These are phyloP conservation scores for Hyphantria cunea DNA, from an alignment of 1,140 invertebrate genomes.

Conservation along the genomic window DNA sequence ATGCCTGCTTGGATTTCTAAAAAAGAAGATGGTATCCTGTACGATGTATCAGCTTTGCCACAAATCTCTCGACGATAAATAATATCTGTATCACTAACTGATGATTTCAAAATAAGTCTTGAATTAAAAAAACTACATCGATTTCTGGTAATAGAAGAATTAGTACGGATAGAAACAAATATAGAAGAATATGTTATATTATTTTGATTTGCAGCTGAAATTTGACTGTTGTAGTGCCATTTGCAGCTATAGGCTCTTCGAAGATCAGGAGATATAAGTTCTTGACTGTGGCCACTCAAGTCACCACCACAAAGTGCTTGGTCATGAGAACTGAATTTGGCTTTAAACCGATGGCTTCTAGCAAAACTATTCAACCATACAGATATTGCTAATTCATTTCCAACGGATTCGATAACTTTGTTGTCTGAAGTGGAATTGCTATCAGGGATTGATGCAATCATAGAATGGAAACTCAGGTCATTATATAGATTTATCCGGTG, in stretches of 20 bases:
- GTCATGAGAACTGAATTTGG: constrained; percentile 82
- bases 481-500: constrained; percentile 67
- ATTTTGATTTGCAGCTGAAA: constrained; percentile 11
- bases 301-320: constrained; percentile 72
- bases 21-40: constrained; percentile 53
- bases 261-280: constrained; percentile 52
- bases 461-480: constrained; percentile 62
- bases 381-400: constrained; percentile 85
- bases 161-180: constrained; percentile 42
- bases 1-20: constrained; percentile 54
- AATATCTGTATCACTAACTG: not conserved
- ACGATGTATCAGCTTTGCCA: constrained; percentile 48
- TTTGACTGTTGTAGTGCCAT: constrained; percentile 52
- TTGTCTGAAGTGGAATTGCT: constrained; percentile 40
- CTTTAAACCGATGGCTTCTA: constrained; percentile 85
- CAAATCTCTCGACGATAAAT: constrained; percentile 53
- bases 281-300: constrained; percentile 46
- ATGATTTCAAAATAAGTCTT: constrained; percentile 45
- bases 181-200: constrained; percentile 45
- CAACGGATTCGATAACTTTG: constrained; percentile 81
- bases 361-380: constrained; percentile 74
- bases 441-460: constrained; percentile 52
- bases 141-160: constrained; percentile 40
- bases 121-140: constrained; percentile 50
- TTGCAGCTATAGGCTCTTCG: constrained; percentile 53